phyloP scores from a whole-genome alignment of 2,113 vertebrate species.

The Mellivora capensis region DNA sequence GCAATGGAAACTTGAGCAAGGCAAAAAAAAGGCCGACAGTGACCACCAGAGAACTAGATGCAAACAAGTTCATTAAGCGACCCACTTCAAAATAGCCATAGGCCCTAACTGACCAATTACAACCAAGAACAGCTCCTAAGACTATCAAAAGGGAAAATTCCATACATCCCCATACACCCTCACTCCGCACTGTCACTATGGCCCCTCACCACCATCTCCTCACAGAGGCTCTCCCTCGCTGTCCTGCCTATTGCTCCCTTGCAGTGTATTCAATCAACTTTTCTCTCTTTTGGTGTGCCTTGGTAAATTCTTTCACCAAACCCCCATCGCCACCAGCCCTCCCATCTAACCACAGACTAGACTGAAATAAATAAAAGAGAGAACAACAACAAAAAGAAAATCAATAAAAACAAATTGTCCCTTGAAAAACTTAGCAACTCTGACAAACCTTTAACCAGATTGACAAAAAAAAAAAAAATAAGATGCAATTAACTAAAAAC shows the following conservation, averaged over 20 bases:
- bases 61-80: not conserved
- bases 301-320: not conserved
- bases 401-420: not conserved
- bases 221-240: not conserved
- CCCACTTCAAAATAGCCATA: not conserved
- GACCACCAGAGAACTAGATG: too few relatives aligned
- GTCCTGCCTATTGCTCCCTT: not conserved
- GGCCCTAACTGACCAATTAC: not conserved
- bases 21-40: not conserved
- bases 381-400: not conserved
- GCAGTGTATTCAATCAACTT: not conserved
- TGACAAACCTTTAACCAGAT: not conserved
- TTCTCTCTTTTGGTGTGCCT: not conserved
- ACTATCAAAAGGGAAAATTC: not conserved
- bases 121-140: not conserved
- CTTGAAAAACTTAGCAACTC: constrained; percentile 24
- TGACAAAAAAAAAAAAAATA: not conserved
- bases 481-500: not conserved
- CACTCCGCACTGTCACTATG: not conserved
- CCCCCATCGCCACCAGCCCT: accelerated
- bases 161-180: not conserved
- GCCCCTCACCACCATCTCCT: not conserved
- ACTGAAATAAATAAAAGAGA: not conserved
- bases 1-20: not conserved
- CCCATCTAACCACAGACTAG: not conserved